A percentile compares a stretch with the other conserved stretches of the same genome.
phyloP scores from a whole-genome alignment of 2,888 invertebrate genomes.

The Campoplex capitator region DNA sequence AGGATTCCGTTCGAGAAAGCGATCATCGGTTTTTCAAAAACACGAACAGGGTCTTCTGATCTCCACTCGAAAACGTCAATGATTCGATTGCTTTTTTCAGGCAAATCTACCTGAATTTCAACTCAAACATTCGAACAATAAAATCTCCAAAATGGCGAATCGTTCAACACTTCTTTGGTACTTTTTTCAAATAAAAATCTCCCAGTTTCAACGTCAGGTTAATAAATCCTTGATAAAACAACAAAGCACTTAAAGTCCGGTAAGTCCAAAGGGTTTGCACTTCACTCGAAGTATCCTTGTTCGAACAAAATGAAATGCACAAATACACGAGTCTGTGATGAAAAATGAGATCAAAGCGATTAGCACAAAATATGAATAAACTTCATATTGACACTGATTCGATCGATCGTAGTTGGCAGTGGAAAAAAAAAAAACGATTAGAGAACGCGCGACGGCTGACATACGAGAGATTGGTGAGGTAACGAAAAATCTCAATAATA shows the following conservation, averaged over 20 bases:
- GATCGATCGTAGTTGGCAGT: background rate
- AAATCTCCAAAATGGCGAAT: conserved; percentile 8
- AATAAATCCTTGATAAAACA: background rate
- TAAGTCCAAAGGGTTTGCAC: conserved; percentile 24
- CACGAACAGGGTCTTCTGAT: conserved; percentile 12
- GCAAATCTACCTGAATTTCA: background rate
- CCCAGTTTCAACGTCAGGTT: background rate
- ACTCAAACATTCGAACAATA: background rate
- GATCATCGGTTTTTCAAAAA: background rate
- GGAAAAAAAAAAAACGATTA: background rate
- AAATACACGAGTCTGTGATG: conserved; percentile 1
- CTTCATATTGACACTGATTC: background rate
- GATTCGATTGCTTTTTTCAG: background rate
- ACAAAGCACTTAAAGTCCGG: background rate
- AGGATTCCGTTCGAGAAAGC: background rate
- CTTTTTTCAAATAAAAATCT: background rate
- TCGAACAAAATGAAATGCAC: background rate
- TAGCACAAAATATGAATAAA: background rate
- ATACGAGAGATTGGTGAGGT: background rate
- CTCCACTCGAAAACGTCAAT: background rate
- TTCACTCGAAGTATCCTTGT: conserved; percentile 52
- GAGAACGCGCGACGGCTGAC: conserved; percentile 18
- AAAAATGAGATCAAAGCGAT: background rate
- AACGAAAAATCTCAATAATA: background rate
- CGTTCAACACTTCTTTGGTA: background rate